phyloP scores from a whole-genome alignment of 2,888 invertebrate genomes.

The Polylopha cassiicola region DNA sequence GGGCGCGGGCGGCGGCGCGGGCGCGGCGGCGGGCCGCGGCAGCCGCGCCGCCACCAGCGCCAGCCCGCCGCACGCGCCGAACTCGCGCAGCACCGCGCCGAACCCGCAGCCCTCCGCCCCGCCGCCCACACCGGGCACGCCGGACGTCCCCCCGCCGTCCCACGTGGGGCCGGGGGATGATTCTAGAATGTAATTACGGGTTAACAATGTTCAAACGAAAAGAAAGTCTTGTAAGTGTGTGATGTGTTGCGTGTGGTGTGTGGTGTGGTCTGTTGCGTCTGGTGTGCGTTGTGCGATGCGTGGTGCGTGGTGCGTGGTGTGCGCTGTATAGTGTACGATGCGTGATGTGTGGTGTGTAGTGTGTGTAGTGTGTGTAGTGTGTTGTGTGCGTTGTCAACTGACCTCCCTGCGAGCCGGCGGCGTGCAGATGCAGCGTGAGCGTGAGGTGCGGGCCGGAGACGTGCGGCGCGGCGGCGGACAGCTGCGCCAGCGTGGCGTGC shows the following conservation, averaged over 20 bases:
- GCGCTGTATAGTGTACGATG: no score
- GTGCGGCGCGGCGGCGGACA: constrained; percentile 57
- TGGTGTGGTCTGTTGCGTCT: no score
- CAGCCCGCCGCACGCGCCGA: constrained; percentile 92
- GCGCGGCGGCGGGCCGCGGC: constrained; percentile 91
- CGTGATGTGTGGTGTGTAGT: no score
- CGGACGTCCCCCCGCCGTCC: neutral
- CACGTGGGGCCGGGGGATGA: constrained; percentile 8
- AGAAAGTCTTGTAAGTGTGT: no score
- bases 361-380: no score
- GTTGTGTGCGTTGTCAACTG: constrained; percentile 30
- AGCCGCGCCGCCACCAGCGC: constrained; percentile 92
- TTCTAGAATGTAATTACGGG: no score
- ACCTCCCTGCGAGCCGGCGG: constrained; percentile 26
- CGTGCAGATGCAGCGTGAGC: constrained; percentile 50
- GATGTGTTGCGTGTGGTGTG: no score
- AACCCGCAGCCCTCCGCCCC: constrained; percentile 25
- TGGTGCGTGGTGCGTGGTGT: no score
- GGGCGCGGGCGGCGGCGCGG: constrained; percentile 70
- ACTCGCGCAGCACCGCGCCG: constrained; percentile 83
- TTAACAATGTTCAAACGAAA: no score
- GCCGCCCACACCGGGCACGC: neutral
- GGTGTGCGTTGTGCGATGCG: no score
- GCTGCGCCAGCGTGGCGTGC: constrained; percentile 56
- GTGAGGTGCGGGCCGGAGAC: constrained; percentile 62